These are phyloP conservation scores for Micropoecilia bifurca DNA, from an alignment of 2,797 vertebrate genomes.

Conservation along the genomic window DNA sequence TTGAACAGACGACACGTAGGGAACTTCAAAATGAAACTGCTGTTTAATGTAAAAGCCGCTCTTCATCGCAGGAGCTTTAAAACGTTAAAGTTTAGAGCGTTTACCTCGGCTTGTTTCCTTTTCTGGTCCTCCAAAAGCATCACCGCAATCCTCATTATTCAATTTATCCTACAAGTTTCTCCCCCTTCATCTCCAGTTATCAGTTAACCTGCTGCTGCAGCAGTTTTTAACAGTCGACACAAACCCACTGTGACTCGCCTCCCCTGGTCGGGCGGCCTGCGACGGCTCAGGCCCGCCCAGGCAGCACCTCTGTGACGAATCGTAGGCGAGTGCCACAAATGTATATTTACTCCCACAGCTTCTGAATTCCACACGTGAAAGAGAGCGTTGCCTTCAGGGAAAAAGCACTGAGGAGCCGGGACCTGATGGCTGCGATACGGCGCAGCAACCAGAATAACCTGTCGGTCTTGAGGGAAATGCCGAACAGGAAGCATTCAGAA, in stretches of 20 bases:
- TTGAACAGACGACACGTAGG: neutral
- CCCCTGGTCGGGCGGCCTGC: slow-evolving; percentile 41
- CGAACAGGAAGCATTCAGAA: slow-evolving; percentile 36
- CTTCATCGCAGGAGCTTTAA: neutral
- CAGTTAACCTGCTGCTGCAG: slow-evolving; percentile 17
- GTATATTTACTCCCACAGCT: slow-evolving; percentile 69
- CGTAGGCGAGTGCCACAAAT: slow-evolving; percentile 73
- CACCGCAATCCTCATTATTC: slow-evolving; percentile 77
- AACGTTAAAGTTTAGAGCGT: slow-evolving; percentile 2
- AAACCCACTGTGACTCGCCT: slow-evolving; percentile 35
- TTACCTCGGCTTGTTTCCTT: slow-evolving; percentile 75
- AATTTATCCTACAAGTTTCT: slow-evolving; percentile 7
- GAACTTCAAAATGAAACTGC: neutral
- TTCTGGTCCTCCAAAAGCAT: slow-evolving; percentile 75
- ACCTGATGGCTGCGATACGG: neutral
- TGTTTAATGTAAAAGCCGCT: neutral
- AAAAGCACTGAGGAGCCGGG: neutral
- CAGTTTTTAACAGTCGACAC: slow-evolving; percentile 28
- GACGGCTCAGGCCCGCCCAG: slow-evolving; percentile 61
- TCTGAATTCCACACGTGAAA: slow-evolving; percentile 64
- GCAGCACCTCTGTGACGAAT: slow-evolving; percentile 70
- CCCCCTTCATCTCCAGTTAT: neutral
- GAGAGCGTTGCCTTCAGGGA: slow-evolving; percentile 44
- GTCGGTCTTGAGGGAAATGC: slow-evolving; percentile 10
- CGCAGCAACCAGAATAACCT: slow-evolving; percentile 1